A percentile compares a stretch with the other conserved stretches of the same genome.
phyloP scores from a whole-genome alignment of 2,888 invertebrate genomes.

The Acanthoscelides obtectus region DNA sequence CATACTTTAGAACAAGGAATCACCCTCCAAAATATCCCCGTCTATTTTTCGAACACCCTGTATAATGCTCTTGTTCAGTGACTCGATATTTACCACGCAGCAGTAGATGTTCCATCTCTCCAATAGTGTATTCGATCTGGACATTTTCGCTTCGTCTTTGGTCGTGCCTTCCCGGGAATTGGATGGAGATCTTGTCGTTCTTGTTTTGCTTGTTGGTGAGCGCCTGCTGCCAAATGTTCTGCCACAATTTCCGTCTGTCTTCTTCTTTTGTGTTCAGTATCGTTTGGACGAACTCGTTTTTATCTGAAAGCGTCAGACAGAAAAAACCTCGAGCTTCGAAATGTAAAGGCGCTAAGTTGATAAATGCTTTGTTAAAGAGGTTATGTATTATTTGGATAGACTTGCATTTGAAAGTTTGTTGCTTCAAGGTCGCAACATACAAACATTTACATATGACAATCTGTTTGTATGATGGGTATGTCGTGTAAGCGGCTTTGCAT shows the following conservation, averaged over 20 bases:
- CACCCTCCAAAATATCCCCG: no score
- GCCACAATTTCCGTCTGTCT: constrained; percentile 38
- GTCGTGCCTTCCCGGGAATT: constrained; percentile 36
- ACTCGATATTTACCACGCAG: no score
- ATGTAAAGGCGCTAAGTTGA: background rate
- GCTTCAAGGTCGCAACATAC: no score
- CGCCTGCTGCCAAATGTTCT: constrained; percentile 42
- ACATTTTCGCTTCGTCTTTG: constrained; percentile 22
- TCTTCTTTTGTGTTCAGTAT: constrained; percentile 37
- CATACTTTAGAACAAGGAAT: no score
- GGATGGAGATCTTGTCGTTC: constrained; percentile 41
- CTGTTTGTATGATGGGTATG: no score
- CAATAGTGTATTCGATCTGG: constrained; percentile 38
- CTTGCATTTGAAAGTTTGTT: no score
- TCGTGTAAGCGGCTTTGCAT: no score
- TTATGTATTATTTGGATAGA: no score
- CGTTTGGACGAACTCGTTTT: constrained; percentile 37
- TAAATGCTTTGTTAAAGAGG: no score
- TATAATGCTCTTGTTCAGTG: no score
- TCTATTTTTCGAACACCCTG: no score
- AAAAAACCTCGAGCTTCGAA: background rate
- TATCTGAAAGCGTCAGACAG: constrained; percentile 30
- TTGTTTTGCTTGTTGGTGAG: constrained; percentile 38
- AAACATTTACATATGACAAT: no score
- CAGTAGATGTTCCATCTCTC: constrained; percentile 35